A percentile compares a stretch with the other conserved stretches of the same genome.
Evolutionary conservation across 1,140 invertebrate species (phyloP).

Genomic region (Drosophila parvula): DNA sequence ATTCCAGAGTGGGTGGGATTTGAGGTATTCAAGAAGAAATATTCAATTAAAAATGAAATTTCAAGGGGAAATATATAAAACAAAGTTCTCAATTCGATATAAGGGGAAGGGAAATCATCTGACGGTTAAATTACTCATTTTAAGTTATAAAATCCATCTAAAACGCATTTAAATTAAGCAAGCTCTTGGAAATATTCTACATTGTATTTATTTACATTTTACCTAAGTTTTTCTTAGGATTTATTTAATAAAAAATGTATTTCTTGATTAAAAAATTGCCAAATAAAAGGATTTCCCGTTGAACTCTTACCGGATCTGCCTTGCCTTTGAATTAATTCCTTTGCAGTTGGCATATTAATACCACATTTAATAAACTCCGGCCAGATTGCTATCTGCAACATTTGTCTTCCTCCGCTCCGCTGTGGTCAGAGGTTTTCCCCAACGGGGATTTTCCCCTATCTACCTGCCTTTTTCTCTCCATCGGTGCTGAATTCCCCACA

Average conservation of each 20-base stretch:
- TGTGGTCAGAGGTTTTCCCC: constrained; percentile 61
- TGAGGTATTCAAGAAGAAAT: neutral
- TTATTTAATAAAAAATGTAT: too few species aligned
- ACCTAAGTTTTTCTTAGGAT: neutral
- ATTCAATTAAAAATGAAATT: neutral
- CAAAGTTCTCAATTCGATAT: neutral
- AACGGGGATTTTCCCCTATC: constrained; percentile 5
- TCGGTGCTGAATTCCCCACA: constrained; percentile 25
- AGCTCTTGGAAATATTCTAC: neutral
- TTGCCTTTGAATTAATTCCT: constrained; percentile 21
- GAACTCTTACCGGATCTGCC: neutral
- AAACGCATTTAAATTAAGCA: neutral
- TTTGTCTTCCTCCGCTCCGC: constrained; percentile 37
- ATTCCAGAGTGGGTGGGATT: too few species aligned
- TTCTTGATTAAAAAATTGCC: neutral
- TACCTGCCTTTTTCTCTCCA: constrained; percentile 7
- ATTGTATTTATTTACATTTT: neutral
- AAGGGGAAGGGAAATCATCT: neutral
- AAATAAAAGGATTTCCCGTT: neutral
- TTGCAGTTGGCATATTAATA: constrained; percentile 29
- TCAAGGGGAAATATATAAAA: too few species aligned
- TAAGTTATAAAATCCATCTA: neutral
- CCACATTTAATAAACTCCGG: constrained; percentile 45
- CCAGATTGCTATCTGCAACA: constrained; percentile 42
- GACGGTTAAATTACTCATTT: too few species aligned